phyloP scores from a whole-genome alignment of 2,888 invertebrate genomes.

The Serrognathus titanus region DNA sequence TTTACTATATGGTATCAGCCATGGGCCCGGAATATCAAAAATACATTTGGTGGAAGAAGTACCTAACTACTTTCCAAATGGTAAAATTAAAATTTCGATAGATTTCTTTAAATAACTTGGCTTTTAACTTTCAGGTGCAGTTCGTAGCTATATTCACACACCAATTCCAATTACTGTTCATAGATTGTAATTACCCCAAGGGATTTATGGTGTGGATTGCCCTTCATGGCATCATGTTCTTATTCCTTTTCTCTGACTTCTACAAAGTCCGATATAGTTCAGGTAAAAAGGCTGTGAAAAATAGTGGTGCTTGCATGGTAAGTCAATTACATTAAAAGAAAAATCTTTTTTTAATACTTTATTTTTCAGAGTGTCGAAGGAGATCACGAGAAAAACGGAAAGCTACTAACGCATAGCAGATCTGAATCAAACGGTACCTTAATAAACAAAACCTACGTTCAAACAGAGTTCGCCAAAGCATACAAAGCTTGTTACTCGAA shows the following conservation, averaged over 20 bases:
- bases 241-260: conserved; percentile 92
- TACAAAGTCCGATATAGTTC: conserved; percentile 78
- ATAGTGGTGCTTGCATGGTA: conserved; percentile 68
- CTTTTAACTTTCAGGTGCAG: conserved; percentile 65
- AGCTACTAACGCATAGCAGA: conserved; percentile 45
- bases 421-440: conserved; percentile 40
- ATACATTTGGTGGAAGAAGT: conserved; percentile 97
- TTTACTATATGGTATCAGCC: conserved; percentile 93
- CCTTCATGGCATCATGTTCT: conserved; percentile 88
- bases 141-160: conserved; percentile 89
- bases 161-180: conserved; percentile 86
- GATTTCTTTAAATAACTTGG: conserved; percentile 2
- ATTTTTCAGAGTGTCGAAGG: conserved; percentile 62
- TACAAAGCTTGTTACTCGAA: conserved; percentile 62
- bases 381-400: conserved; percentile 30
- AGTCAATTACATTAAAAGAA: conserved; percentile 36
- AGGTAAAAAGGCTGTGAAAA: conserved; percentile 40
- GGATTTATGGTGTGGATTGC: conserved; percentile 93
- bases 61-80: conserved; percentile 93
- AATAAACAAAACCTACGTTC: conserved; percentile 51
- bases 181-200: conserved; percentile 88
- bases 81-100: conserved; percentile 49
- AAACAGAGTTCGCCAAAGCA: conserved; percentile 55
- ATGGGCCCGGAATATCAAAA: conserved; percentile 92
- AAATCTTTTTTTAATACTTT: neutral